Evolutionary conservation across 2,888 invertebrate species (phyloP), one percentile per base, ranked within the genome.

Genomic region (Drosophila monieri): DNA sequence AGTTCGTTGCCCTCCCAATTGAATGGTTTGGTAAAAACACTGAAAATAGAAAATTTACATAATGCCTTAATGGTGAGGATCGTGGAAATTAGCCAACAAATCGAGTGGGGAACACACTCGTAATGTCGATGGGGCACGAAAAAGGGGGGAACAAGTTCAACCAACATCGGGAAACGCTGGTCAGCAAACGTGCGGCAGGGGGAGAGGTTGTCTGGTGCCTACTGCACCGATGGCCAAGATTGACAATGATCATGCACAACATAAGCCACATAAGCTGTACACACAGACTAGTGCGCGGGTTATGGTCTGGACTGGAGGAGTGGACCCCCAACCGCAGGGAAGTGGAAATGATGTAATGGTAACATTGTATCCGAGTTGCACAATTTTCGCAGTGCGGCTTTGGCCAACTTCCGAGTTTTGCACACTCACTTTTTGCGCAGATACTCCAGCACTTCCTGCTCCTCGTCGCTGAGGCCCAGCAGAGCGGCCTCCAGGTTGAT

Each of bases 1-100:
- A 95, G 90, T 90, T 95, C 95, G 66, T 93, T 90, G 52, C 94
- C 94, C 91, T 95, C 95, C 95, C 95, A 96, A 79, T 91, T 77
- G 32, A 87, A 72, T 65, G 90, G 83, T 73, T 91, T 91, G 21
- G 93, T 77, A 73, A 92, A 92, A 55, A 91, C 85, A 32, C 94
- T 92, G 77, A 90, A 92, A 78, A 93, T 91, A 76, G 9, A 65
- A 77, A 14, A 39, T 70, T 53, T 65, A 74, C 48, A 73, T 65
- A 66, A 62, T 68, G 23, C 44, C 48, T 53, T 46, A 54, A 48
- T 60, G 25, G 18, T 37, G 69, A 64, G 69, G 60, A 69, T 73
- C 30, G 62, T 49, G 35, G 30, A 70, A 68, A 62, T 76, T 67
- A 43, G 59, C 55, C 54, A 46, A 43, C 46, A 57, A 37, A 44